Base-by-base conservation (phyloP, 2,113 vertebrate genomes). In the Scophthalmus maximus region DNA sequence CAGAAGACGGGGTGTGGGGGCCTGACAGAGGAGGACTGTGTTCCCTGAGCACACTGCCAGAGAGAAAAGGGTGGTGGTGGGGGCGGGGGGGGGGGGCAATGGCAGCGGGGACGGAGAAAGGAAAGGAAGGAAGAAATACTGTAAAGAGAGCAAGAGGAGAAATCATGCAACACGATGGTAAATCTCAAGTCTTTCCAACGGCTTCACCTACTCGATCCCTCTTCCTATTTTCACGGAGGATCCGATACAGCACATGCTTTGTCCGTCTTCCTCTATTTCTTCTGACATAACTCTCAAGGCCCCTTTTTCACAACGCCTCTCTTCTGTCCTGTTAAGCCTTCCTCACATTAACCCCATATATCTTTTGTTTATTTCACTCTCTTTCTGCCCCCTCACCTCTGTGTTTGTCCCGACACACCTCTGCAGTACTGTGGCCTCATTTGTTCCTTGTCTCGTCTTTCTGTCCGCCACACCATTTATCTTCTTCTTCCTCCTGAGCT, bases 11-110 rank as follows among this genome's bases (percentile, higher is more conserved):
- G 93, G 93, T 94, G 93, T 93, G 93, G 94, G 88, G 94, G 92
- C 90, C 94, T 96, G 94, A 97, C 95, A 95, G 95, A 94, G 94
- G 93, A 95, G 93, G 94, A 94, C 95, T 86, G 94, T 95, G 94
- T 93, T 95, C 86, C 82, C 89, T 72, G 91, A 95, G 93, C 93
- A 94, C 94, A 95, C 94, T 96, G 95, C 94, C 93, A 83, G 76
- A 51, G 68, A 94, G 92, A 44, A 10, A 11, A 5, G 51, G 34
- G 20, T 30, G 61, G 3, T n/a, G 22, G 34, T 4, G 14, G 18
- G 27, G 1, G 25, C 9, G 10, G 47, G 62, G 11, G 51, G 11
- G 51, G 56, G 34, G 18, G 56, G 73, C 32, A 69, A 67, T 44
- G 29, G 61, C 17, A 46, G 27, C 10, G 53, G 70, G 47, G 46